A percentile compares a stretch with the other conserved stretches of the same genome.
phyloP scores from a whole-genome alignment of 2,888 invertebrate genomes.

The Pogonocherus hispidulus region DNA sequence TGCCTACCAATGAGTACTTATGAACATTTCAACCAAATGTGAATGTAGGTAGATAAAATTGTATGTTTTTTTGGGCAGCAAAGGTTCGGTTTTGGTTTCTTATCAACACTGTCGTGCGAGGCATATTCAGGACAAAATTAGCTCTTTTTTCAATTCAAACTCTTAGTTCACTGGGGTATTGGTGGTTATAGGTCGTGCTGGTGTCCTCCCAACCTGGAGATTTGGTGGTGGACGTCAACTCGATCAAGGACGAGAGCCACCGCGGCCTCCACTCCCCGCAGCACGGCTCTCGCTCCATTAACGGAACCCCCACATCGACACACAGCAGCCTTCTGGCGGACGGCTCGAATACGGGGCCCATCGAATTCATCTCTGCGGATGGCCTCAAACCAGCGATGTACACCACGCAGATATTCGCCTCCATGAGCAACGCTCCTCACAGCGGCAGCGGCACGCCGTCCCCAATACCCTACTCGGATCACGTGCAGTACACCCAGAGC shows the following conservation, averaged over 20 bases:
- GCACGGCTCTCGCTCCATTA: constrained; percentile 78
- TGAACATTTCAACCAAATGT: no score
- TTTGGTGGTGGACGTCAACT: constrained; percentile 71
- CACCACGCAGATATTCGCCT: constrained; percentile 79
- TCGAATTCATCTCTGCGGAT: constrained; percentile 70
- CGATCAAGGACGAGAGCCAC: constrained; percentile 74
- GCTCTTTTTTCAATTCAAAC: not conserved
- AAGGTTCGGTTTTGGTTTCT: not conserved
- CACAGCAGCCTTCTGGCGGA: constrained; percentile 76
- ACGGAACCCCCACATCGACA: constrained; percentile 78
- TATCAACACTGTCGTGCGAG: not conserved
- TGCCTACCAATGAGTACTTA: no score
- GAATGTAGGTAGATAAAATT: no score
- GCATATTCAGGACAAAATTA: not conserved
- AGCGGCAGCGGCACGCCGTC: constrained; percentile 73
- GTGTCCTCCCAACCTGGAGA: constrained; percentile 68
- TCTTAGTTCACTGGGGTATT: constrained; percentile 31
- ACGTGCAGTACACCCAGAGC: constrained; percentile 63
- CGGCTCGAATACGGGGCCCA: constrained; percentile 67
- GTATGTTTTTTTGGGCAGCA: no score
- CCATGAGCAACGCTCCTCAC: constrained; percentile 69
- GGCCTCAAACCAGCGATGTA: constrained; percentile 75
- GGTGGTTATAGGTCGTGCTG: constrained; percentile 69
- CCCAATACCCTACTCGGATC: constrained; percentile 72
- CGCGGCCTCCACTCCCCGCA: constrained; percentile 76